Evolutionary conservation across 2,888 invertebrate genomes (phyloP), one percentile per base, ranked within the genome.

Genomic region (Leptarthrus brevirostris): DNA sequence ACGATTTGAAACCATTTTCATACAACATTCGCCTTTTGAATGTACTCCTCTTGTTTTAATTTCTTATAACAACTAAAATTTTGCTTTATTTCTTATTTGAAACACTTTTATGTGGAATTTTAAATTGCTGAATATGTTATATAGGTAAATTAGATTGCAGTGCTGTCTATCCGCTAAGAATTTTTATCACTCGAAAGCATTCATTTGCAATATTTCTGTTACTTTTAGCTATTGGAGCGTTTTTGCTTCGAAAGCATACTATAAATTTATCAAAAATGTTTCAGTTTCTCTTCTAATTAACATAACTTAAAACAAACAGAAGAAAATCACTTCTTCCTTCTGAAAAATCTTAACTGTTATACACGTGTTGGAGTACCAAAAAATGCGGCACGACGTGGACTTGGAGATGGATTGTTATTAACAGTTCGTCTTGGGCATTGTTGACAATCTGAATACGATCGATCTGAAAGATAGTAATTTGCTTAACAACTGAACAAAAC

Each of bases 401-500:
- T 76, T n/a, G 80, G 79, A 47, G 81, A 79, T 74, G 78, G 78
- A 76, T 80, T 80, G 66, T 81, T 80, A 73, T 81, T 80, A 53
- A 77, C 74, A 54, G 78, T 78, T 71, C 81, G 83, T 77, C 76
- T 81, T 79, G 80, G 79, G 76, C 86, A 82, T 77, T 86, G 86
- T 81, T 88, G 87, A 78, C 88, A 88, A 80, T 89, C 88, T 78
- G 88, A 88, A 79, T 88, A 87, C 66, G 89, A 88, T 80, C 89
- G 87, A 83, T 89, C 89, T 89, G 83, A 72, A 86, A 85, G 26
- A 36, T 47, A 58, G 61, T 86, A 30, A 30, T 5, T 5, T 5
- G 8, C 8, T 30, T 30, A 8, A 8, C 3, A 30, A 3, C 30
- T 5, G 3, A 30, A 30, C 30, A 30, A 3, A 30, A 30, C 36